Evolutionary conservation across 2,113 vertebrate genomes (phyloP), one percentile per base, ranked within the genome.

Genomic region (Pandion haliaetus): DNA sequence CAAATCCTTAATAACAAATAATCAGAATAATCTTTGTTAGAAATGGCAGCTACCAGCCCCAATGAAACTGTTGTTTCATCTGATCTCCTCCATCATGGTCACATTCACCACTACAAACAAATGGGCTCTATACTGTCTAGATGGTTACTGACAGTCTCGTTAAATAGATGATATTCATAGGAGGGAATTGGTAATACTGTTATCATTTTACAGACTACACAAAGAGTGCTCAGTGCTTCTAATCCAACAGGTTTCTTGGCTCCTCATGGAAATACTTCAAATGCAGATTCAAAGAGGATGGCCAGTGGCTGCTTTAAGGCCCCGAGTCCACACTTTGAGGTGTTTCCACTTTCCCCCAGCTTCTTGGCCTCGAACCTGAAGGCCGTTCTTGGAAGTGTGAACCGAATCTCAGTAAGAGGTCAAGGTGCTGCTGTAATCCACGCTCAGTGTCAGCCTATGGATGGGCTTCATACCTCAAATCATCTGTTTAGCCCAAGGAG

Each of bases 361-460:
- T 85, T 62, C 42, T 32, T 0, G 0, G 29, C 40, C 74, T 79
- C 26, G 12, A 42, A 65, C 5, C 21, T 5, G 5, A n/a, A 66
- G 23, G 29, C 36, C 62, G 34, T 71, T 42, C 47, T 40, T 44
- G 16, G 21, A 40, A 76, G 29, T 0, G 2, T 4, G 2, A 90
- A 63, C 18, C 0, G 1, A 66, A 47, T 14, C 29, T 71, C 3
- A 1, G 40, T 23, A 31, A 63, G 29, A 67, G 36, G 52, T 25
- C 28, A 38, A 74, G 31, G 21, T 29, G 59, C 58, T 86, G 69
- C 77, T 73, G 38, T 25, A 59, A 32, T 16, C 23, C 29, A 0
- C 0, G 0, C 3, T 40, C 50, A 54, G 25, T 38, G 31, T 32
- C 54, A 77, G 42, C 2, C 0, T 31, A 26, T 0, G 38, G 36